Evolutionary conservation across 2,113 vertebrate genomes (phyloP), one percentile per base, ranked within the genome.

Genomic region (Asarcornis scutulata): DNA sequence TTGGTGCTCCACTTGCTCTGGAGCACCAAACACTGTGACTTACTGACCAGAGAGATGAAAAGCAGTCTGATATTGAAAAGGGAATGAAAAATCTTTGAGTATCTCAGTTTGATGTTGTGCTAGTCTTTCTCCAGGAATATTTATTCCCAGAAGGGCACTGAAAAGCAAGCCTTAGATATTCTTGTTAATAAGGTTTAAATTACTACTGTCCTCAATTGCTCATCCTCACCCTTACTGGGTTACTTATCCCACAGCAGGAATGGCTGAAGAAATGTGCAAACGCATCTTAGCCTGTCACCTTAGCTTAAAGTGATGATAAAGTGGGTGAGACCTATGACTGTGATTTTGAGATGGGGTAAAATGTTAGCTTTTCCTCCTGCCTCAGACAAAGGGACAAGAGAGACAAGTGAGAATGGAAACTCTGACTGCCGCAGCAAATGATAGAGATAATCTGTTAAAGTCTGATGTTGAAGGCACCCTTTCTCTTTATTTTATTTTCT

Each of bases 131-230:
- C 50, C 56, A 75, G n/a, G 23, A 62, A 6, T 1, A 48, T 0
- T 5, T 75, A n/a, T 46, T 79, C 25, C 9, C 9, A 7, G 1
- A 25, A 6, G 27, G 10, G 63, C 13, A 8, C 31, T 21, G 16
- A 76, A 89, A 59, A 42, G 27, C 5, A 55, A 68, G 8, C 2
- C 9, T 82, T 59, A 53, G 27, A 10, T 72, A 11, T 67, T 48
- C 29, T 63, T 46, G 60, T 38, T 44, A 5, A 40, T 46, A 60
- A 21, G 27, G 12, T n/a, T 71, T 75, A 82, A 40, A 36, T 14
- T n/a, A 46, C 6, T 55, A 55, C 4, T 34, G 34, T 14, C 2
- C 14, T 4, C 0, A 0, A 4, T 1, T 40, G 4, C 32, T 56
- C 56, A 46, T 36, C 52, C n/a, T 66, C 1, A 0, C 17, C 25